phyloP scores from a whole-genome alignment of 2,888 invertebrate species.

The Tineola bisselliella region DNA sequence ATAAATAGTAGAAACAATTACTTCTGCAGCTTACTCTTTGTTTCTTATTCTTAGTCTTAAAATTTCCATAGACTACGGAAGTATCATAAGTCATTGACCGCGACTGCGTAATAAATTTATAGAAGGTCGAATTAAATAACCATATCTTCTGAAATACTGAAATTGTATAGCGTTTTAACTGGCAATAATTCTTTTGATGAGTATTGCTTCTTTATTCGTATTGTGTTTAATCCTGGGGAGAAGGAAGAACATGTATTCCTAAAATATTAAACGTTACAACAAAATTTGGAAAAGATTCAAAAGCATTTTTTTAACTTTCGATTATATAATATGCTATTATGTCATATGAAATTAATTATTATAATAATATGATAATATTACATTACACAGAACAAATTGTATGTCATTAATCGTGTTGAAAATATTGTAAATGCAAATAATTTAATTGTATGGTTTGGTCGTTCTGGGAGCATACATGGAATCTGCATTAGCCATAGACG shows the following conservation, averaged over 20 bases:
- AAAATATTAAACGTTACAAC: too few species aligned
- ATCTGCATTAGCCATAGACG: constrained; percentile 5
- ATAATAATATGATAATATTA: too few species aligned
- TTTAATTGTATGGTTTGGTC: constrained; percentile 2
- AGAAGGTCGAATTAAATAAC: constrained; percentile 8
- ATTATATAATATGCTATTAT: too few species aligned
- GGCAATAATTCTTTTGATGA: constrained; percentile 9
- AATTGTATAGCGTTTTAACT: constrained; percentile 2
- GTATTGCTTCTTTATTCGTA: constrained; percentile 5
- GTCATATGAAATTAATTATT: too few species aligned
- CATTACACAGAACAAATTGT: background rate
- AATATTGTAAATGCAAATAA: background rate
- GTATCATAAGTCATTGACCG: constrained; percentile 11
- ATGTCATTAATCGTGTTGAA: background rate
- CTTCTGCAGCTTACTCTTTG: constrained; percentile 13
- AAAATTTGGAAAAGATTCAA: too few species aligned
- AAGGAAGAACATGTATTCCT: background rate
- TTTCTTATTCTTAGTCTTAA: constrained; percentile 10
- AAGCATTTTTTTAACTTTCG: too few species aligned
- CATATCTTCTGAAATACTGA: constrained; percentile 8
- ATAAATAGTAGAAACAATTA: constrained; percentile 14
- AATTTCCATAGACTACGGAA: constrained; percentile 13
- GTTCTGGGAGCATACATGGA: background rate
- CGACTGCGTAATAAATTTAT: constrained; percentile 10
- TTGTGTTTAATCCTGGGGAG: background rate